A percentile compares a stretch with the other conserved stretches of the same genome.
Evolutionary conservation across 1,140 invertebrate species (phyloP).

Genomic region (Diabrotica undecimpunctata): DNA sequence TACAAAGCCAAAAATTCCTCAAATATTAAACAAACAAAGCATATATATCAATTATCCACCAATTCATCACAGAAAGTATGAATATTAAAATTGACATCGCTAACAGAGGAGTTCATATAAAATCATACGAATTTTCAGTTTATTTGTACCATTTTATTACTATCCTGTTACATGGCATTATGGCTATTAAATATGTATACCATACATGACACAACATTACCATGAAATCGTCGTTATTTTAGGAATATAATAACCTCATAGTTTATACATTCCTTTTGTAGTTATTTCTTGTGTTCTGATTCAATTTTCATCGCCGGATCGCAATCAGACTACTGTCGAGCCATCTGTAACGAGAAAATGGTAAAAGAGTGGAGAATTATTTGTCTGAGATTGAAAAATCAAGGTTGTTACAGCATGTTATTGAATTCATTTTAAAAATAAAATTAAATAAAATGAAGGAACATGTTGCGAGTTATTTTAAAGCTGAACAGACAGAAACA

Average conservation of each 20-base stretch:
- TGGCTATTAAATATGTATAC: background rate
- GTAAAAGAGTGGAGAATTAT: background rate
- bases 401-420: too few species aligned
- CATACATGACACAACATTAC: conserved; percentile 10
- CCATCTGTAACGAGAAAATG: background rate
- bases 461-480: too few species aligned
- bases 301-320: background rate
- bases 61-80: background rate
- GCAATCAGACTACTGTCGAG: background rate
- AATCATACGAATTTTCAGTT: background rate
- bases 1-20: background rate
- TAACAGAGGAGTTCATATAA: too few species aligned
- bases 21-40: background rate
- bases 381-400: background rate
- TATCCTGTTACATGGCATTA: background rate
- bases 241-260: background rate
- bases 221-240: conserved; percentile 7
- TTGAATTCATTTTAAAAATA: too few species aligned
- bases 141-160: background rate
- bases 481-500: too few species aligned
- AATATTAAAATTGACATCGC: too few species aligned
- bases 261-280: background rate
- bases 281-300: background rate
- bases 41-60: background rate
- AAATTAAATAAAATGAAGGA: too few species aligned